Evolutionary conservation across 2,888 invertebrate genomes (phyloP), one percentile per base, ranked within the genome.

Genomic region (Theretra japonica): DNA sequence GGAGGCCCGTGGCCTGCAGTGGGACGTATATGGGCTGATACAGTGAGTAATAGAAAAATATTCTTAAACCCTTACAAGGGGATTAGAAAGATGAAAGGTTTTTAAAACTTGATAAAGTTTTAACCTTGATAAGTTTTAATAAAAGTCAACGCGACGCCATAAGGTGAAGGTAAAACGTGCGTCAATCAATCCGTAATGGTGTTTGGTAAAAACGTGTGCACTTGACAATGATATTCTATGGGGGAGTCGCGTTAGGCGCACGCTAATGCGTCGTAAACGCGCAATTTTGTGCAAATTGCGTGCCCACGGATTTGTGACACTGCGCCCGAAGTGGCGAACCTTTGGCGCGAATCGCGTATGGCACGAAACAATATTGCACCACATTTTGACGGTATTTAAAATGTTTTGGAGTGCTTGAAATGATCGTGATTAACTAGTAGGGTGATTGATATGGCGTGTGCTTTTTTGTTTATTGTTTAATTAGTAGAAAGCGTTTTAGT

Each of bases 201-300:
- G 41, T 65, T 23, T 60, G 11, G 65, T 48, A 48, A 48, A 65
- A 65, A 65, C 8, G 65, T 48, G 65, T 48, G 23, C 41, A 65
- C 65, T 65, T 65, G 65, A 65, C 65, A 65, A 65, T 65, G 23
- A 65, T 65, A 65, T 48, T 65, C 48, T 65, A 65, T 68, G 58
- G 48, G 58, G 41, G 71, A 48, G 48, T 48, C 23, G 65, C 21
- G 65, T 41, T 65, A 17, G 48, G 48, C 23, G 41, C 65, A 41
- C 65, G 48, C 41, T 25, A 70, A 70, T 58, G 69, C 58, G 58
- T 58, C 41, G 58, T 70, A 70, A 58, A 58, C 58, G 69, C 69
- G 69, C 57, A 57, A 56, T 69, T 65, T 65, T 41, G 62, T 65
- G 41, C 41, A 65, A 65, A 65, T 65, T 65, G 62, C 62, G 62